phyloP scores from a whole-genome alignment of 2,888 invertebrate species.

The Rhorus exstirpatorius region DNA sequence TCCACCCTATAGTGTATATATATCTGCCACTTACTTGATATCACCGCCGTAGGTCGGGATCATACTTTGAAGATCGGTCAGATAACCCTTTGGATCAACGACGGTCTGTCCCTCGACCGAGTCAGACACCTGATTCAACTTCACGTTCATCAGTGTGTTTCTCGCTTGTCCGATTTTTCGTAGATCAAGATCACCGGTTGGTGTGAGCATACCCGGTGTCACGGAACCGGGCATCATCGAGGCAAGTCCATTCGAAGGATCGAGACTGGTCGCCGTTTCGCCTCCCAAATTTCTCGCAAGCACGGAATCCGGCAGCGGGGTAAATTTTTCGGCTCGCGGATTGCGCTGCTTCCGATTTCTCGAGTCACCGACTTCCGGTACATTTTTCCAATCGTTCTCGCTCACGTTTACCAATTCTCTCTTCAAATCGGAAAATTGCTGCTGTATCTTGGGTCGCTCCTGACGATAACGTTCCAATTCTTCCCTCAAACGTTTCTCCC shows the following conservation, averaged over 20 bases:
- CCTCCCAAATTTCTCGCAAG: slow-evolving; percentile 95
- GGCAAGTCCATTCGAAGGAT: slow-evolving; percentile 94
- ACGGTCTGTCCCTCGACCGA: slow-evolving; percentile 99
- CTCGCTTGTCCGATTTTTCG: slow-evolving; percentile 99
- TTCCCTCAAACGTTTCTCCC: slow-evolving; percentile 95
- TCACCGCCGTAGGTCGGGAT: slow-evolving; percentile 99
- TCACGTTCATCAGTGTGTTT: slow-evolving; percentile 99
- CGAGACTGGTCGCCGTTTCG: slow-evolving; percentile 92
- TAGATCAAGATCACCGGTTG: slow-evolving; percentile 97
- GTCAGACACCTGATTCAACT: slow-evolving; percentile 94
- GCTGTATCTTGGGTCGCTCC: slow-evolving; percentile 99
- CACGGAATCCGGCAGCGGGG: slow-evolving; percentile 98
- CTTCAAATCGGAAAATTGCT: slow-evolving; percentile 99
- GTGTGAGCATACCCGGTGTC: slow-evolving; percentile 94
- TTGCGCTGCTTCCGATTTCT: slow-evolving; percentile 98
- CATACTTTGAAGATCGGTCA: slow-evolving; percentile 99
- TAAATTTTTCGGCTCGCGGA: slow-evolving; percentile 98
- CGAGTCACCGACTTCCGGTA: slow-evolving; percentile 99
- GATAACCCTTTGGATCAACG: slow-evolving; percentile 99
- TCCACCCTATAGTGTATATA: too few relatives aligned
- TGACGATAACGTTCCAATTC: slow-evolving; percentile 99
- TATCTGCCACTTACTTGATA: slow-evolving; percentile 92
- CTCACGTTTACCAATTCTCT: slow-evolving; percentile 93
- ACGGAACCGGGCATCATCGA: slow-evolving; percentile 95
- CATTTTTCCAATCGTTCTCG: slow-evolving; percentile 98